Percentiles rank a stretch among this genome's conserved stretches.
phyloP scores from a whole-genome alignment of 2,797 vertebrate species.

The Parauchenoglanis punctatus region DNA sequence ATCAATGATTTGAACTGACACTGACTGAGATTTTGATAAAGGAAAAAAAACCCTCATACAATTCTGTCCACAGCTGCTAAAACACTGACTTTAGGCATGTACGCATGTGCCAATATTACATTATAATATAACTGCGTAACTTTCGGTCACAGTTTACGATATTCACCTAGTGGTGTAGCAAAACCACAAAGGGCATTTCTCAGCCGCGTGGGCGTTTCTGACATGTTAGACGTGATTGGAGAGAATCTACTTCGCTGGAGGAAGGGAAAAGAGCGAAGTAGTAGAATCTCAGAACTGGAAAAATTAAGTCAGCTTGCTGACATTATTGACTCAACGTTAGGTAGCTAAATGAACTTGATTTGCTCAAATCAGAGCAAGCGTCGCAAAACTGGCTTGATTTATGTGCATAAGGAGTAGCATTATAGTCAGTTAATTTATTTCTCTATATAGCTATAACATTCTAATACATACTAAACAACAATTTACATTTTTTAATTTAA shows the following conservation, averaged over 20 bases:
- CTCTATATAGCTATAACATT: neutral
- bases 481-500: too few relatives aligned
- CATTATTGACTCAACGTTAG: neutral
- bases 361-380: neutral
- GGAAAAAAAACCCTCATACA: neutral
- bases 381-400: neutral
- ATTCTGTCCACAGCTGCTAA: conserved; percentile 11
- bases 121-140: conserved; percentile 2
- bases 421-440: neutral
- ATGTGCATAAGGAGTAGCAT: neutral
- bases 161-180: conserved; percentile 20
- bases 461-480: neutral
- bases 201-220: neutral
- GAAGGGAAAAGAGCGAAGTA: neutral
- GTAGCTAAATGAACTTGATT: neutral
- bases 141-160: neutral
- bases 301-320: neutral
- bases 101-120: conserved; percentile 5
- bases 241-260: neutral
- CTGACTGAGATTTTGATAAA: conserved; percentile 6
- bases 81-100: neutral
- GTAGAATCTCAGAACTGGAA: neutral
- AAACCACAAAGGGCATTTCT: conserved; percentile 26
- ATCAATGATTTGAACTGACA: conserved; percentile 18
- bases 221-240: neutral